phyloP scores from a whole-genome alignment of 2,888 invertebrate species.

The Yponomeuta cagnagella region DNA sequence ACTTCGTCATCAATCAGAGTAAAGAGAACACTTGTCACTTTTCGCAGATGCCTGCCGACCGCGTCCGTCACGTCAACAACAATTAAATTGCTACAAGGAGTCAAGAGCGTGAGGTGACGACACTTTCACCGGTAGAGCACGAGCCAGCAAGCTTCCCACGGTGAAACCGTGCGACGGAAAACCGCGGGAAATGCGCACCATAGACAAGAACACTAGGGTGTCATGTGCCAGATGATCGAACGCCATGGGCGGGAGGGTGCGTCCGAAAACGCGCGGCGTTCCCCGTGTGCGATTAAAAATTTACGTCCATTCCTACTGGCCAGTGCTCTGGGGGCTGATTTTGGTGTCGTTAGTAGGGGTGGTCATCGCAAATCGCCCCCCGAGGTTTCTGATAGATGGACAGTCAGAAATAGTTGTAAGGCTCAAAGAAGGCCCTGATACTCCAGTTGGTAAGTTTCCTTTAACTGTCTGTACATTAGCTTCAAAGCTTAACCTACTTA shows the following conservation, averaged over 20 bases:
- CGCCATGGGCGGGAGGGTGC: conserved; percentile 42
- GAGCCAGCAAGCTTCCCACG: conserved; percentile 25
- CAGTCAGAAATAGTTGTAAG: conserved; percentile 94
- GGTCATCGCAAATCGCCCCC: conserved; percentile 82
- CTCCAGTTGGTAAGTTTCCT: conserved; percentile 83
- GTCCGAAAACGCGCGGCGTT: conserved; percentile 22
- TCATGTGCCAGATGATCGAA: conserved; percentile 53
- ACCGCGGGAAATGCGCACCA: conserved; percentile 56
- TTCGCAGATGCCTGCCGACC: conserved; percentile 12
- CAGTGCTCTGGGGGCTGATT: conserved; percentile 8
- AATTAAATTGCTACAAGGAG: conserved; percentile 38
- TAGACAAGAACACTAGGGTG: conserved; percentile 31
- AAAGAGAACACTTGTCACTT: background rate
- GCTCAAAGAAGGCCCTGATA: conserved; percentile 90
- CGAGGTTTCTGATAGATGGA: conserved; percentile 90
- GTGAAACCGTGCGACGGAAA: conserved; percentile 48
- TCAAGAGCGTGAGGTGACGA: conserved; percentile 42
- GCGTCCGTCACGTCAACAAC: conserved; percentile 43
- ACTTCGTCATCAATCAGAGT: background rate
- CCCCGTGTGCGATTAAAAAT: conserved; percentile 59
- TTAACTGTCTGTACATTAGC: background rate
- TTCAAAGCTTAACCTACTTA: too few species aligned
- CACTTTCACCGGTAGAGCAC: conserved; percentile 58
- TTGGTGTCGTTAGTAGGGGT: conserved; percentile 31
- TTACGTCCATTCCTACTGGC: conserved; percentile 20